Base-by-base conservation (phyloP, 2,113 vertebrate species). In the Syngnathus floridae region DNA sequence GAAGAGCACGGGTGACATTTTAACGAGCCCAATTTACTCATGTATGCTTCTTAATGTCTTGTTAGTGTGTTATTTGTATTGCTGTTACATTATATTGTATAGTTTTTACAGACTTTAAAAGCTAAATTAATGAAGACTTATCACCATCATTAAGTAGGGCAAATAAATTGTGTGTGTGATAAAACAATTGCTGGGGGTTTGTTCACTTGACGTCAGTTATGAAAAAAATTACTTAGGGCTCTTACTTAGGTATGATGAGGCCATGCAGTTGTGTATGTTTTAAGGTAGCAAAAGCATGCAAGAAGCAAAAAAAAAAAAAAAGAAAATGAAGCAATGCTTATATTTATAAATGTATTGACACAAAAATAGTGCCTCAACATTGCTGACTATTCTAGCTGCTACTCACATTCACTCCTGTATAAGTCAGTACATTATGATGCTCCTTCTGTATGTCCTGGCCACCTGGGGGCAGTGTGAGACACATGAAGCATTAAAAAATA, bases 31-130 rank as follows among this genome's bases (percentile, higher is more conserved):
- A 22, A 6, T 43, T 61, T 61, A 41, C 21, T 43, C 43, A 61
- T 61, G 41, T 14, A 41, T 61, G 58, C 5, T 41, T 16, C 58
- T 61, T 43, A 61, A 61, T 41, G 59, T 16, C 40, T 61, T 61
- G 38, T 19, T 60, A 6, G 19, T 4, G 38, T 61, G 59, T 43
- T 61, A 61, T 61, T 43, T 61, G 59, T 61, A 43, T 22, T 41
- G 38, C 38, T 61, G 38, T 61, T 26, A 26, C 59, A 43, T 13
- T 43, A 14, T 43, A 14, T 14, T n/a, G 36, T 21, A 40, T 60
- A 21, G 37, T 43, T 60, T 43, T 26, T 16, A 22, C 5, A 43
- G 12, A 12, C 21, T 22, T 43, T 22, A 13, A 41, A 21, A 26
- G 21, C 59, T 43, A 40, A 61, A 43, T 61, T 41, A 21, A 43